Evolutionary conservation across 2,888 invertebrate genomes (phyloP), one percentile per base, ranked within the genome.

Genomic region (Crematogaster levior): DNA sequence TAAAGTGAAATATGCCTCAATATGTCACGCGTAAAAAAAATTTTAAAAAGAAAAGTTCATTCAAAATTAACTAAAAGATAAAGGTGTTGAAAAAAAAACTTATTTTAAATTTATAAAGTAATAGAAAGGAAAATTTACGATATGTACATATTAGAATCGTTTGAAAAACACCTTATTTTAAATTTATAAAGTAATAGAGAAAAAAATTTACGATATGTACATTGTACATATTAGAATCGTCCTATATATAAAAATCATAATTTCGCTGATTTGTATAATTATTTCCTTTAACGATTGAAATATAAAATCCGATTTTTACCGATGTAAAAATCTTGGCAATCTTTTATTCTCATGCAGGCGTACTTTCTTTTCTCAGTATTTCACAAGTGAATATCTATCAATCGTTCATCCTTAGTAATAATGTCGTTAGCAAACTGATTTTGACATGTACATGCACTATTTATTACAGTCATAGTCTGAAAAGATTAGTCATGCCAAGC

Each of bases 391-490:
- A n/a, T 80, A 72, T 73, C 60, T 73, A 73, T 73, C 40, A 73
- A 58, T 40, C 34, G 46, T 79, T 12, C 21, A 27, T 72, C 27
- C 27, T 46, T n/a, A n/a, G n/a, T n/a, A n/a, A n/a, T n/a, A n/a
- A n/a, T n/a, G n/a, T n/a, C n/a, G n/a, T n/a, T n/a, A n/a, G 80
- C 40, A 58, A 82, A 84, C 84, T 79, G 81, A 51, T 70, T 72
- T 21, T 46, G 58, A 53, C 75, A 68, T 48, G 15, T 73, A 70
- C 70, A 70, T 80, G 72, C 77, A 60, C 72, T 37, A 15, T 48
- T 48, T 48, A 43, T 43, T 21, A 27, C 30, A 30, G 24, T 43
- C 43, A 21, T 18, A 24, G 10, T n/a, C n/a, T n/a, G 18, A 46
- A 48, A 30, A 68, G 1, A 27, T 40, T 43, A 9, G 21, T 68